Base-by-base conservation (phyloP, 2,888 invertebrate genomes). In the Opisthograptis luteolata region DNA sequence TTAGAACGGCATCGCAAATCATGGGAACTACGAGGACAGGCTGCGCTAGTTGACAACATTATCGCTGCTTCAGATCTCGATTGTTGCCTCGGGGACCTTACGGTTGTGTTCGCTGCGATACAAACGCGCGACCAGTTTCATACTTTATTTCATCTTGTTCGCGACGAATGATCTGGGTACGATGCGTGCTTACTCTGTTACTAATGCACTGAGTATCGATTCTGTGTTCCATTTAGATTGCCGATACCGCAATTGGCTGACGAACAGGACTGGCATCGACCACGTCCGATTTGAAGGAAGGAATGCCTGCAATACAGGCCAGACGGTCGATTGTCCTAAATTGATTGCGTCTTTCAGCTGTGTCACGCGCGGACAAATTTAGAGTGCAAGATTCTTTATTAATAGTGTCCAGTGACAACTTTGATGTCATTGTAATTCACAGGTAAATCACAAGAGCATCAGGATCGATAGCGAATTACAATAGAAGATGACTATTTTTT, bases 1-100 rank as follows among this genome's bases (percentile, higher is more conserved):
- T 84, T 88, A 85, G 84, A 87, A 84, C 75, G 81, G 85, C 81
- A 85, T 87, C 81, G 84, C 87, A 86, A 84, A 86, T 87, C 87
- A 87, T 87, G 88, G 80, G 87, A 88, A 87, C 85, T 76, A 73
- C 78, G 81, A 80, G 75, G 83, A 84, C 84, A 82, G 80, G 72
- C 80, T 73, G 74, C 76, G 77, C 84, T 84, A 81, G 87, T 87
- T 83, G 85, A 86, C 87, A 74, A 79, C 76, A 73, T 74, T 89
- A 89, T 89, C 89, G 75, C 59, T 61, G 74, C 69, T 70, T 81
- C 79, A 70, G 74, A 89, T 89, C 89, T 83, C 80, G 84, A 87
- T 88, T 86, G 87, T 87, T 84, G 82, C 77, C 73, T 75, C 73
- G 70, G 70, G 72, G 73, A 73, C 69, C 73, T 73, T 59, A 55